A percentile compares a stretch with the other conserved stretches of the same genome.
phyloP scores from a whole-genome alignment of 2,888 invertebrate genomes.

The Melikaiella ostensackeni region DNA sequence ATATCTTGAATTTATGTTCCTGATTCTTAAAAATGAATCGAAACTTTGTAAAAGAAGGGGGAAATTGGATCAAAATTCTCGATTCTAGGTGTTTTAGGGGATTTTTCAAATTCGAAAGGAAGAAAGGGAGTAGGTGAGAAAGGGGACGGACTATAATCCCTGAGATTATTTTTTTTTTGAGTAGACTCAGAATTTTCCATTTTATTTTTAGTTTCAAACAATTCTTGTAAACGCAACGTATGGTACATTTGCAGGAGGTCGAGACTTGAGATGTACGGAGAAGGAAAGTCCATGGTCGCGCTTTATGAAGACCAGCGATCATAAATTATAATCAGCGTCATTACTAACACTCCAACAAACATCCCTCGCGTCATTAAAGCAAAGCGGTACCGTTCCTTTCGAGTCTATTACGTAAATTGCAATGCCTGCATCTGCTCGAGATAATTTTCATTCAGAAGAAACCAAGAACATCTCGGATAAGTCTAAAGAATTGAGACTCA shows the following conservation, averaged over 20 bases:
- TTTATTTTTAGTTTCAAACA: not conserved
- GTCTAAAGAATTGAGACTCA: not conserved
- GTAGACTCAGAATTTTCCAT: too few relatives aligned
- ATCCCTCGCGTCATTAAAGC: conserved; percentile 63
- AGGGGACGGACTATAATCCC: too few relatives aligned
- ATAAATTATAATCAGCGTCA: conserved; percentile 74
- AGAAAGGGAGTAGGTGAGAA: too few relatives aligned
- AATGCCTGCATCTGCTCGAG: not conserved
- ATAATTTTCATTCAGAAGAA: not conserved
- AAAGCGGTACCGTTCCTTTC: conserved; percentile 46
- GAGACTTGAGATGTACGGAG: conserved; percentile 15
- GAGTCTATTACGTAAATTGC: not conserved
- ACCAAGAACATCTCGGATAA: not conserved
- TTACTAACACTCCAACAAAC: conserved; percentile 63
- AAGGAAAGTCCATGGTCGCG: conserved; percentile 52
- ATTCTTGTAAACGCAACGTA: not conserved
- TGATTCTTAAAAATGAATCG: too few relatives aligned
- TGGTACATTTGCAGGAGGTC: not conserved
- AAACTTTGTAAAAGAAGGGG: too few relatives aligned
- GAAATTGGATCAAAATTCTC: too few relatives aligned
- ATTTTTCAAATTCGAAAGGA: too few relatives aligned
- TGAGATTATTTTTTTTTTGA: too few relatives aligned
- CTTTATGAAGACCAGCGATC: conserved; percentile 62
- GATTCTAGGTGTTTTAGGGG: too few relatives aligned
- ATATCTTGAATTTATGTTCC: too few relatives aligned